phyloP scores from a whole-genome alignment of 2,113 vertebrate species.

The Onychostruthus taczanowskii region DNA sequence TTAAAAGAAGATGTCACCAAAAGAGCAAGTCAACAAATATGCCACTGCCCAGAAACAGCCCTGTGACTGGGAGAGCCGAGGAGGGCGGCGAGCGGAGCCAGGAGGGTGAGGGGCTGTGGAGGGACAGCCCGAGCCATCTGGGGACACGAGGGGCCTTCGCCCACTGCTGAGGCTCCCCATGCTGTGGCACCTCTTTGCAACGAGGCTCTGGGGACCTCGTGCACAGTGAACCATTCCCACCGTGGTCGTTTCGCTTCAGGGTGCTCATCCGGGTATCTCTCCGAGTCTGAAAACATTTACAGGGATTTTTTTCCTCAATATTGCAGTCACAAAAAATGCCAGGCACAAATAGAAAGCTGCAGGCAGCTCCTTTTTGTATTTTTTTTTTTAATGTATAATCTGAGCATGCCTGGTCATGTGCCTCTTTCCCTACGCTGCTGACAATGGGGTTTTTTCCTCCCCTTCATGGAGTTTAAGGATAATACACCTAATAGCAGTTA shows the following conservation, averaged over 20 bases:
- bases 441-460: constrained; percentile 52
- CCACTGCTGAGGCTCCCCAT: not conserved
- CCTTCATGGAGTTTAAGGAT: constrained; percentile 69
- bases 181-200: rapidly evolving
- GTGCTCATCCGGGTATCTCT: not conserved
- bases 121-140: not conserved
- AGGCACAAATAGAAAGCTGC: not conserved
- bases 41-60: constrained; percentile 64
- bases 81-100: rapidly evolving
- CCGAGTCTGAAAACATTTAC: not conserved
- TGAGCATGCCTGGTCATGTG: not conserved
- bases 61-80: not conserved
- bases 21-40: constrained; percentile 77
- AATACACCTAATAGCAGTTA: constrained; percentile 67
- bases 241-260: not conserved
- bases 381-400: not conserved
- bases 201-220: not conserved
- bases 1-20: constrained; percentile 78
- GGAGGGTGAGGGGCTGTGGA: not conserved
- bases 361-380: not conserved
- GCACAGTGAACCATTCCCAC: not conserved
- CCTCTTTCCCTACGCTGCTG: constrained; percentile 55
- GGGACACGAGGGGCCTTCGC: not conserved
- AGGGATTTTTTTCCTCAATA: constrained; percentile 16
- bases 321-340: not conserved